A percentile compares a stretch with the other conserved stretches of the same genome.
Conservation (phyloP, 2,888 invertebrate species). For the Drosophila gaucha region DNA sequence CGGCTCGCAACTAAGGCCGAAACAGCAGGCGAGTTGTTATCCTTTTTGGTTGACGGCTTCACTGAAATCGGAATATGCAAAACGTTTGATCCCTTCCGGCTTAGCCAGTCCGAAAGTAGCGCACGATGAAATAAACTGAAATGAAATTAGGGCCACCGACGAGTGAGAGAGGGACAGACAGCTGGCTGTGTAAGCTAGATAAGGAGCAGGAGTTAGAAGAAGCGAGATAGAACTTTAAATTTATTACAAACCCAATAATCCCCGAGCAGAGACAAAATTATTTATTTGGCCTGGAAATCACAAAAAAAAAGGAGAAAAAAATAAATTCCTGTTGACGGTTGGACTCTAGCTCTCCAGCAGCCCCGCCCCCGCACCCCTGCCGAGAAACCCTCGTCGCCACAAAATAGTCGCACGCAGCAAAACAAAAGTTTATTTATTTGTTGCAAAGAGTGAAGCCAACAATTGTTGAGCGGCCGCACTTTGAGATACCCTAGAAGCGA, state of each 20-base stretch:
- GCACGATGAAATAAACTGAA: slow-evolving; percentile 56
- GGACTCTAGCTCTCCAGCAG: slow-evolving; percentile 7
- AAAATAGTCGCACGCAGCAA: slow-evolving; percentile 57
- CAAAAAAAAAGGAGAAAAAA: slow-evolving; percentile 17
- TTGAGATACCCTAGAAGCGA: slow-evolving; percentile 33
- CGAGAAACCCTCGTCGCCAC: slow-evolving; percentile 2
- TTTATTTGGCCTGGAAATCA: slow-evolving; percentile 61
- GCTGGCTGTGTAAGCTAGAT: not conserved
- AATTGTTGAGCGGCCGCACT: not conserved
- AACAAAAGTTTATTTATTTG: slow-evolving; percentile 60
- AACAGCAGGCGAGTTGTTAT: slow-evolving; percentile 24
- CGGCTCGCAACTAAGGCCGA: not conserved
- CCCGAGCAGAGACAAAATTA: slow-evolving; percentile 56
- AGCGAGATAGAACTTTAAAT: slow-evolving; percentile 51
- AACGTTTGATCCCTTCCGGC: slow-evolving; percentile 79
- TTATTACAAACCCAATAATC: slow-evolving; percentile 63
- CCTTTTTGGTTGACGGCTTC: slow-evolving; percentile 34
- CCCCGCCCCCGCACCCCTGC: not conserved
- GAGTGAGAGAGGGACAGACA: not conserved
- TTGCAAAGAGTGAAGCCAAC: slow-evolving; percentile 24
- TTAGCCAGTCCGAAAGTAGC: slow-evolving; percentile 64
- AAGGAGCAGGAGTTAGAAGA: not conserved
- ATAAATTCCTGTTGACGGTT: slow-evolving; percentile 50
- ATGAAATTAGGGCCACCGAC: slow-evolving; percentile 45
- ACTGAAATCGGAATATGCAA: slow-evolving; percentile 51